Evolutionary conservation across 2,113 vertebrate species (phyloP).

Genomic region (Cranoglanis bouderius): DNA sequence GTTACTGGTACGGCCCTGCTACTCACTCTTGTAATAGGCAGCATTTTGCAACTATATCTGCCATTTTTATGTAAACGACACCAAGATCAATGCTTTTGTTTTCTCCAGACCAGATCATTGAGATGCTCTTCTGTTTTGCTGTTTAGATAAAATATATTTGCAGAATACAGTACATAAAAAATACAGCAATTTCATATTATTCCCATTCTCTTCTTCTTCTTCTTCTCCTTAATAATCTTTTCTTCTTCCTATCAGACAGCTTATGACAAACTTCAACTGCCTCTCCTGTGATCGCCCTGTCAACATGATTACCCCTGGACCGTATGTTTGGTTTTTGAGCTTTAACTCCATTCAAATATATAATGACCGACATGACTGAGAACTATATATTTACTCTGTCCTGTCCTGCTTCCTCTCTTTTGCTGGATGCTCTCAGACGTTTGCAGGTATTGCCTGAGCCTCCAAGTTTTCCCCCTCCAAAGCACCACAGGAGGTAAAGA

Average conservation of each 20-base stretch:
- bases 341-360: neutral
- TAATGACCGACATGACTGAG: neutral
- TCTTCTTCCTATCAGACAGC: constrained; percentile 68
- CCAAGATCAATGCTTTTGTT: neutral
- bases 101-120: neutral
- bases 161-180: neutral
- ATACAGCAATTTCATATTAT: no score
- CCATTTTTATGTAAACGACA: no score
- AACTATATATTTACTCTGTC: neutral
- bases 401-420: neutral
- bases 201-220: no score
- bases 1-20: no score
- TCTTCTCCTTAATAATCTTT: no score
- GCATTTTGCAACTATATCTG: no score
- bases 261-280: constrained; percentile 82
- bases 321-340: constrained; percentile 72
- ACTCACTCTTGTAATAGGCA: no score
- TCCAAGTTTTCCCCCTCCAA: constrained; percentile 62
- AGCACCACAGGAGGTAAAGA: constrained; percentile 64
- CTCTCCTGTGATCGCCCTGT: constrained; percentile 83
- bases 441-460: constrained; percentile 59
- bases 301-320: constrained; percentile 65
- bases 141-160: neutral
- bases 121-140: neutral
- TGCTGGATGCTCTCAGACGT: constrained; percentile 54